phyloP scores from a whole-genome alignment of 2,113 vertebrate genomes.

The Pseudolaguvia tuberculata region DNA sequence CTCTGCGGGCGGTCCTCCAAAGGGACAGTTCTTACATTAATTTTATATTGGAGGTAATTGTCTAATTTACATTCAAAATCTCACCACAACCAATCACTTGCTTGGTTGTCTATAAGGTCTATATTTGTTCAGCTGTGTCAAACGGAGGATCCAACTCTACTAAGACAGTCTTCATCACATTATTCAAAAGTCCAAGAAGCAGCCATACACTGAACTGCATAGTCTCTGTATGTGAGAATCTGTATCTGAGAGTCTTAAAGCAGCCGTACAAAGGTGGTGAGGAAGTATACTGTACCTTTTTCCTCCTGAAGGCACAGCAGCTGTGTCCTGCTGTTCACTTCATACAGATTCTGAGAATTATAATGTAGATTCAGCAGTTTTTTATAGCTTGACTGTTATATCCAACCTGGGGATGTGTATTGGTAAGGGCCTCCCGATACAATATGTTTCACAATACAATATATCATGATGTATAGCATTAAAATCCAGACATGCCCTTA shows the following conservation, averaged over 20 bases:
- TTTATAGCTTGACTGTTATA: not conserved
- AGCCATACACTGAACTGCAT: not conserved
- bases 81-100: not conserved
- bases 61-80: not conserved
- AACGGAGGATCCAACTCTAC: slow-evolving; percentile 1
- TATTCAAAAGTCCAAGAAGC: slow-evolving; percentile 12
- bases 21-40: too few relatives aligned
- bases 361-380: not conserved
- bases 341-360: not conserved
- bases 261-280: slow-evolving; percentile 1
- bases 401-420: too few relatives aligned
- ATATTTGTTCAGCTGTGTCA: not conserved
- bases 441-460: too few relatives aligned
- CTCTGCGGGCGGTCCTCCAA: too few relatives aligned
- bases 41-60: not conserved
- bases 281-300: not conserved
- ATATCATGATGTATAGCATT: too few relatives aligned
- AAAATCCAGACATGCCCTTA: too few relatives aligned
- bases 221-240: not conserved
- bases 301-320: not conserved
- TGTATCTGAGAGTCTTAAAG: too few relatives aligned
- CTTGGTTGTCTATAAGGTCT: not conserved
- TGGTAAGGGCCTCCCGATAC: too few relatives aligned
- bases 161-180: not conserved
- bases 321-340: not conserved